These are phyloP conservation scores for Hippoglossus stenolepis DNA, from an alignment of 2,113 vertebrate genomes.

Conservation along the genomic window DNA sequence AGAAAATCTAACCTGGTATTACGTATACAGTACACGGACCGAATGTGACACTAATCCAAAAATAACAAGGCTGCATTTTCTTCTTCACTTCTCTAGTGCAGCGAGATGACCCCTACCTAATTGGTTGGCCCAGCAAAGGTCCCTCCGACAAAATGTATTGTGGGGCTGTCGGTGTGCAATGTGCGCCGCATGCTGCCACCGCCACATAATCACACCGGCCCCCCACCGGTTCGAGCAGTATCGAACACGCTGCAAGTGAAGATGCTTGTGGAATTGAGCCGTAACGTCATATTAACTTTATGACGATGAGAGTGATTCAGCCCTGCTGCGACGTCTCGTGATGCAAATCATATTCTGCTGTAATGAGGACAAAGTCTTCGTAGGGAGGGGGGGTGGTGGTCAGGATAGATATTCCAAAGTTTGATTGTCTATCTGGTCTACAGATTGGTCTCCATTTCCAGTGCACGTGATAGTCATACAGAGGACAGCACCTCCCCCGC, in stretches of 20 bases:
- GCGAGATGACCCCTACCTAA: conserved; percentile 57
- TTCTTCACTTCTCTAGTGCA: conserved; percentile 48
- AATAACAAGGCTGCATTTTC: conserved; percentile 73
- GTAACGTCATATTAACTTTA: conserved; percentile 35
- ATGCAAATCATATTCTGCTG: conserved; percentile 40
- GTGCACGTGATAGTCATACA: conserved; percentile 92
- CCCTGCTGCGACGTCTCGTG: conserved; percentile 12
- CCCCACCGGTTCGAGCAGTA: conserved; percentile 30
- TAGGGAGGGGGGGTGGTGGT: background rate
- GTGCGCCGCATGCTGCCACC: conserved; percentile 6
- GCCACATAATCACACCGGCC: conserved; percentile 12
- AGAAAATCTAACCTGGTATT: conserved; percentile 49
- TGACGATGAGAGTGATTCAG: conserved; percentile 33
- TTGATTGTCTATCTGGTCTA: conserved; percentile 59
- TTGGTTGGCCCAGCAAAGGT: conserved; percentile 56
- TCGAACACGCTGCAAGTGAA: conserved; percentile 3
- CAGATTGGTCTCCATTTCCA: conserved; percentile 87
- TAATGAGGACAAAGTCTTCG: conserved; percentile 23
- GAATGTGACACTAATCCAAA: conserved; percentile 78
- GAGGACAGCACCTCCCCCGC: conserved; percentile 89
- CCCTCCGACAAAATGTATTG: conserved; percentile 34
- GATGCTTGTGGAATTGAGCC: conserved; percentile 35
- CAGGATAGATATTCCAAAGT: conserved; percentile 18
- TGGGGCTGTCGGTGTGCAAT: conserved; percentile 15
- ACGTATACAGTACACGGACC: conserved; percentile 40